Conservation (phyloP, 2,888 invertebrate species). For the Dysmachus trigonus region DNA sequence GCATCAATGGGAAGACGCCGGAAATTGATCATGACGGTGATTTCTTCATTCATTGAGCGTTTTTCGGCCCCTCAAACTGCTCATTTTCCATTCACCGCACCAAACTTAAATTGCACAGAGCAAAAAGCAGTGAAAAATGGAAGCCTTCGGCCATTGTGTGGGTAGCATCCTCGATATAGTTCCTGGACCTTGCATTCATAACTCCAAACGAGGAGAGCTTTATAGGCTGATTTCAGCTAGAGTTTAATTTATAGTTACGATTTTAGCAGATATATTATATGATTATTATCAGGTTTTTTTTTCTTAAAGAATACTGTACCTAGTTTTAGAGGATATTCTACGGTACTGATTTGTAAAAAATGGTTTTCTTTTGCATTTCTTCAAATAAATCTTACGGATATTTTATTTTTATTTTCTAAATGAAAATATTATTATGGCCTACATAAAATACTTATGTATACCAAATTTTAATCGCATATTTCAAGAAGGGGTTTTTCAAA, state of each 20-base stretch:
- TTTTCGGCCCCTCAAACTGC: not conserved
- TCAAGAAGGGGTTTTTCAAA: too few relatives aligned
- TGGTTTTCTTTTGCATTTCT: too few relatives aligned
- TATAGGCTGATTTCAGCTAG: not conserved
- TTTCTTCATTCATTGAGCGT: constrained; percentile 13
- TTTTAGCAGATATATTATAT: not conserved
- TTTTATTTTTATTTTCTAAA: too few relatives aligned
- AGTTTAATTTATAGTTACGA: not conserved
- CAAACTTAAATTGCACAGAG: not conserved
- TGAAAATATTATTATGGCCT: too few relatives aligned
- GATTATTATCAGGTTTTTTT: too few relatives aligned
- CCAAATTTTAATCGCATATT: too few relatives aligned
- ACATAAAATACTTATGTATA: too few relatives aligned
- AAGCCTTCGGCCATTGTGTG: not conserved
- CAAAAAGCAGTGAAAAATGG: not conserved
- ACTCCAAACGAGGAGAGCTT: not conserved
- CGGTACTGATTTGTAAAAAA: too few relatives aligned
- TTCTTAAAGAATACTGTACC: too few relatives aligned
- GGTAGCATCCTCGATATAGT: not conserved
- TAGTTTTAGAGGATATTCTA: too few relatives aligned
- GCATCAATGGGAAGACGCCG: constrained; percentile 12
- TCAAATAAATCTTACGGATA: too few relatives aligned
- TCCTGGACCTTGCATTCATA: not conserved
- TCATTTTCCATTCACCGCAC: not conserved
- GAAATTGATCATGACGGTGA: constrained; percentile 36